Evolutionary conservation across 2,797 vertebrate species (phyloP).

Genomic region (Limosa lapponica): DNA sequence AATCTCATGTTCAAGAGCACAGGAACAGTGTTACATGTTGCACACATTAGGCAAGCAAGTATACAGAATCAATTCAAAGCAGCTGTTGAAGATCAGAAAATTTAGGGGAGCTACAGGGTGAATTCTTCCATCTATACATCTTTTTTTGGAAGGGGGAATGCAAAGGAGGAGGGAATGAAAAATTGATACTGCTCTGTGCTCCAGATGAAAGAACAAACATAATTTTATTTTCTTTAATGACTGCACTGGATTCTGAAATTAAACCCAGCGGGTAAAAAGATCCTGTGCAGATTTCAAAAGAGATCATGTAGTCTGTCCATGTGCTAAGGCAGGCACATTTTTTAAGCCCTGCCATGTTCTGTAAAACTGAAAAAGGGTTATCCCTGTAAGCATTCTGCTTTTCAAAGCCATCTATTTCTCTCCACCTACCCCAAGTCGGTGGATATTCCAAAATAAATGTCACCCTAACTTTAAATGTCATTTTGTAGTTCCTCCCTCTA

Average conservation of each 20-base stretch:
- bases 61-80: conserved; percentile 50
- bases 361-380: conserved; percentile 45
- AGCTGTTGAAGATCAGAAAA: conserved; percentile 33
- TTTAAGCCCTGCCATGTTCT: conserved; percentile 56
- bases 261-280: conserved; percentile 43
- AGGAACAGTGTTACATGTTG: conserved; percentile 13
- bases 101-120: conserved; percentile 18
- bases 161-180: conserved; percentile 62
- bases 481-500: conserved; percentile 21
- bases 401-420: conserved; percentile 32
- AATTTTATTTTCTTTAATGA: conserved; percentile 55
- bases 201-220: conserved; percentile 51
- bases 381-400: conserved; percentile 40
- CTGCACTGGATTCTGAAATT: conserved; percentile 44
- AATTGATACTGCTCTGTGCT: conserved; percentile 42
- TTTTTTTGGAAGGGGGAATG: conserved; percentile 26
- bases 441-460: conserved; percentile 50
- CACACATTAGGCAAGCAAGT: conserved; percentile 16
- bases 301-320: conserved; percentile 58
- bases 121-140: not conserved
- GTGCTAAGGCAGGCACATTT: conserved; percentile 63
- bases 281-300: conserved; percentile 65
- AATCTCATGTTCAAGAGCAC: not conserved
- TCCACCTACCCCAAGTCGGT: not conserved
- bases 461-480: conserved; percentile 33